Evolutionary conservation across 2,888 invertebrate species (phyloP).

Genomic region (Coenonympha glycerion): DNA sequence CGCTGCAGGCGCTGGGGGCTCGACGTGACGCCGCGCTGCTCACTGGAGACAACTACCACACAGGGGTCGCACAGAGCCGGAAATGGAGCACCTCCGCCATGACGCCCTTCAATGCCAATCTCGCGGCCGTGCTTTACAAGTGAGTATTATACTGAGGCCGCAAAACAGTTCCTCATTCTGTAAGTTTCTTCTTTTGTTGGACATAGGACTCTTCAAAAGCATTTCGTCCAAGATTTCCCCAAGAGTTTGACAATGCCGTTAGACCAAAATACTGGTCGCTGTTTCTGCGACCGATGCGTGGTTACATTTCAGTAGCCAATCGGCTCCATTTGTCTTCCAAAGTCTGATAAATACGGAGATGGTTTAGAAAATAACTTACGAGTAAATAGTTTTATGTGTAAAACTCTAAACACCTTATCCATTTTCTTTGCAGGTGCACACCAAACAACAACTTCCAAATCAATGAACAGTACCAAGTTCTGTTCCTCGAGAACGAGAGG

Average conservation of each 20-base stretch:
- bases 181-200: background rate
- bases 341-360: no score
- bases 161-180: background rate
- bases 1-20: slow-evolving; percentile 79
- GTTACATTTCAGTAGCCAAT: no score
- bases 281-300: no score
- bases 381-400: no score
- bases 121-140: slow-evolving; percentile 85
- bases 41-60: slow-evolving; percentile 79
- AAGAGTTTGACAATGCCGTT: no score
- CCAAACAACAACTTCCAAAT: slow-evolving; percentile 62
- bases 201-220: no score
- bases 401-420: no score
- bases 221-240: no score
- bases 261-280: no score
- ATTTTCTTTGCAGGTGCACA: slow-evolving; percentile 67
- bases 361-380: no score
- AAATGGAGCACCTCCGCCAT: slow-evolving; percentile 82
- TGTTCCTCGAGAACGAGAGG: slow-evolving; percentile 84
- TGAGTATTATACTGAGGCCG: slow-evolving; percentile 49
- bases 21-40: slow-evolving; percentile 77
- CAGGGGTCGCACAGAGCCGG: slow-evolving; percentile 60
- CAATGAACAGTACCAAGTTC: slow-evolving; percentile 59
- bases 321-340: no score
- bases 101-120: slow-evolving; percentile 82